These are phyloP conservation scores for Holothuria leucospilota DNA, from an alignment of 53 echinoderm and acorn worm genomes.

Conservation along the genomic window DNA sequence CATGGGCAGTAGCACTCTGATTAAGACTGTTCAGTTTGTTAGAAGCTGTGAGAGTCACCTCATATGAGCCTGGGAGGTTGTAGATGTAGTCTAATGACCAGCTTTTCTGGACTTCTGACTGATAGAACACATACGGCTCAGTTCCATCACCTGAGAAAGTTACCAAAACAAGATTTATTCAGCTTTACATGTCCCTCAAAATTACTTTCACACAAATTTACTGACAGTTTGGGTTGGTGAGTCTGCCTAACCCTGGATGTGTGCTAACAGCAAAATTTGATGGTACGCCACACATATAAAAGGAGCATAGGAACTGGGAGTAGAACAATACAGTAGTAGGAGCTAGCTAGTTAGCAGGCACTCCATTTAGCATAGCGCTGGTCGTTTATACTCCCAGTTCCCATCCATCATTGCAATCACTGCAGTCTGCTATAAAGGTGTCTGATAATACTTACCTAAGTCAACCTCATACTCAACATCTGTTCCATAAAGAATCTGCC, in stretches of 20 bases:
- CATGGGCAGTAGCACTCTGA: constrained; percentile 51
- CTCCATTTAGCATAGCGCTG: too few relatives aligned
- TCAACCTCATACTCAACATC: constrained; percentile 69
- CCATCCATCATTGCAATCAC: too few relatives aligned
- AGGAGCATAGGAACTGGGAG: too few relatives aligned
- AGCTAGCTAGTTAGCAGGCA: too few relatives aligned
- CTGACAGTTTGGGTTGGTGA: too few relatives aligned
- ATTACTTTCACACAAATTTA: not conserved
- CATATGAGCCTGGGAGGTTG: constrained; percentile 66
- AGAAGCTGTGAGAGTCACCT: constrained; percentile 56
- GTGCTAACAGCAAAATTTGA: too few relatives aligned
- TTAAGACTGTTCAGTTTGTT: constrained; percentile 68
- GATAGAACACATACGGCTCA: constrained; percentile 51
- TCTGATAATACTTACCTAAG: constrained; percentile 62
- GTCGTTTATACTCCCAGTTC: too few relatives aligned
- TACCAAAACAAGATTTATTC: not conserved
- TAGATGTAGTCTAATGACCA: constrained; percentile 62
- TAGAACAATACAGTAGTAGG: too few relatives aligned
- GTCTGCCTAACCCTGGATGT: too few relatives aligned
- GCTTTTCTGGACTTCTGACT: constrained; percentile 64
- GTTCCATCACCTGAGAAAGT: constrained; percentile 66
- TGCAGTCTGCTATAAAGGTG: too few relatives aligned
- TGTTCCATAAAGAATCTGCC: constrained; percentile 76
- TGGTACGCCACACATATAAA: too few relatives aligned
- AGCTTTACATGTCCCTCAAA: too few relatives aligned